Evolutionary conservation across 53 echinoderm and acorn worm species (phyloP).

Genomic region (Stichopus horrens): DNA sequence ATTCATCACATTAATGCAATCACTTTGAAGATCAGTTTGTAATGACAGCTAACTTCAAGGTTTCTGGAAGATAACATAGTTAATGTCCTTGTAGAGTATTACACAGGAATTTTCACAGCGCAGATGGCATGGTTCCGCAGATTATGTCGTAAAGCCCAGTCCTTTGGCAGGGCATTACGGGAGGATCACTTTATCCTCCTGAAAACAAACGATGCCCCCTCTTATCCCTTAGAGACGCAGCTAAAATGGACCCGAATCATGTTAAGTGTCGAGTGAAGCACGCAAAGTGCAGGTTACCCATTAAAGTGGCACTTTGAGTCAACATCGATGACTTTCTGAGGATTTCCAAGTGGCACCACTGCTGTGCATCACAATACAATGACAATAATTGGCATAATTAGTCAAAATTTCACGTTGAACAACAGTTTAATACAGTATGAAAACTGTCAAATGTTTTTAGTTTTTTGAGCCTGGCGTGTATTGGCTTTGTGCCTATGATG

Average conservation of each 20-base stretch:
- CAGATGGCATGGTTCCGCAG: not conserved
- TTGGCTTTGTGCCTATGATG: too few species aligned
- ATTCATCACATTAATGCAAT: not conserved
- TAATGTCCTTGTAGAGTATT: not conserved
- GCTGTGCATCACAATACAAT: too few species aligned
- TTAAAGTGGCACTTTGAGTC: not conserved
- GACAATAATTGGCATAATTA: too few species aligned
- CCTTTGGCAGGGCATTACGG: not conserved
- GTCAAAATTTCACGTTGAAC: too few species aligned
- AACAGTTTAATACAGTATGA: too few species aligned
- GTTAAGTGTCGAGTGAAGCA: not conserved
- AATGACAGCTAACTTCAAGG: constrained; percentile 14
- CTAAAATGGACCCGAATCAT: constrained; percentile 4
- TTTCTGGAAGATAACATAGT: not conserved
- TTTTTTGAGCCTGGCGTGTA: too few species aligned
- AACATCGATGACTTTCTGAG: too few species aligned
- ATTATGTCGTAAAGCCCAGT: constrained; percentile 5
- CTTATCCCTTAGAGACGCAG: not conserved
- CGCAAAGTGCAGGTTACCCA: not conserved
- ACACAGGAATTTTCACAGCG: not conserved
- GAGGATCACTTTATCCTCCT: constrained; percentile 20
- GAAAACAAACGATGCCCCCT: not conserved
- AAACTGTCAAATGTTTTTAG: too few species aligned
- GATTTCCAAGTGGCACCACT: too few species aligned
- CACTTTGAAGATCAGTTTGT: not conserved